Evolutionary conservation across 1,140 invertebrate species (phyloP).

Genomic region (Achatina immaculata): DNA sequence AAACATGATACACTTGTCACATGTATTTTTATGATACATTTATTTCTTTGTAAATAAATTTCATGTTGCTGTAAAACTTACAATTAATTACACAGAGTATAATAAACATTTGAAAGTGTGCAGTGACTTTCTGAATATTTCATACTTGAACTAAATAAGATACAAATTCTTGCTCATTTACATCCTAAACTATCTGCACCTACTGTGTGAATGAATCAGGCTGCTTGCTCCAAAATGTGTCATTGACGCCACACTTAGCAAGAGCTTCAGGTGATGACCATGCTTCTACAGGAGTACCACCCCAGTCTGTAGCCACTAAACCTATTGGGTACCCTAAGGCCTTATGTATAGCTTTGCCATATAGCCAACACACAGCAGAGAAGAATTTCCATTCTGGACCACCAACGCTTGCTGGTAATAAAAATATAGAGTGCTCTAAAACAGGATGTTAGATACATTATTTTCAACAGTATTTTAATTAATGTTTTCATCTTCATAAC

Average conservation of each 20-base stretch:
- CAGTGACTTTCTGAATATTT: too few species aligned
- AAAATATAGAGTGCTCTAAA: too few species aligned
- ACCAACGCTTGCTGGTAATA: not conserved
- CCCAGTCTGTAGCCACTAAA: constrained; percentile 55
- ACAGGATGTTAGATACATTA: constrained; percentile 1
- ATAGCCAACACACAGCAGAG: constrained; percentile 66
- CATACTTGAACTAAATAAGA: too few species aligned
- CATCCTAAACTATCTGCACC: too few species aligned
- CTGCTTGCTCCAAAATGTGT: not conserved
- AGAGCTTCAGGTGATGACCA: constrained; percentile 58
- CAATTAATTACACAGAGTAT: too few species aligned
- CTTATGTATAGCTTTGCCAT: constrained; percentile 55
- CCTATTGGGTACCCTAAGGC: constrained; percentile 57
- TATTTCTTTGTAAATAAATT: too few species aligned
- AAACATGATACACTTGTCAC: too few species aligned
- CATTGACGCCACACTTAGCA: constrained; percentile 42
- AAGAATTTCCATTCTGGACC: constrained; percentile 42
- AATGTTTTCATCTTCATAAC: constrained; percentile 18
- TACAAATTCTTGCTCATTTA: too few species aligned
- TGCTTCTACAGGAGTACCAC: constrained; percentile 60
- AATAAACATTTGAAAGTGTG: too few species aligned
- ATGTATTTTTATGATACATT: too few species aligned
- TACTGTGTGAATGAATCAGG: not conserved
- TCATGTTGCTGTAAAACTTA: too few species aligned
- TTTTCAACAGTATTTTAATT: constrained; percentile 2